Evolutionary conservation across 1,140 invertebrate genomes (phyloP).

Genomic region (Bombus vancouverensis): DNA sequence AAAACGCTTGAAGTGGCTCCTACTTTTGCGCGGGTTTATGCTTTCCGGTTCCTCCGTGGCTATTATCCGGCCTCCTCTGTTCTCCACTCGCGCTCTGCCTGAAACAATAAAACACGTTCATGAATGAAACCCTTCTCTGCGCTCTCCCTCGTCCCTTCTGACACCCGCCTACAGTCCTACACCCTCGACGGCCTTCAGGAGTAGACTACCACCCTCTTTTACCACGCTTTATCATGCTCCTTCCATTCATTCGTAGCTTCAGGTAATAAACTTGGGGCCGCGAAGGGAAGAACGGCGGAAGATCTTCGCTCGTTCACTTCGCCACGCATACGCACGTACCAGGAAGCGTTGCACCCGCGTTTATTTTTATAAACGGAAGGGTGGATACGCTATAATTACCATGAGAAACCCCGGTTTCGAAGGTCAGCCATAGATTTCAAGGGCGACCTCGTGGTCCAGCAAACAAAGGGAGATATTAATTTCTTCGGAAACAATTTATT

Average conservation of each 20-base stretch:
- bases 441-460: neutral
- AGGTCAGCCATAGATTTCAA: constrained; percentile 37
- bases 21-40: constrained; percentile 76
- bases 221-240: constrained; percentile 72
- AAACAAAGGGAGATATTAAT: neutral
- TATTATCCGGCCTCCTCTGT: constrained; percentile 75
- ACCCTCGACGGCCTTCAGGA: constrained; percentile 56
- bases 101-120: constrained; percentile 79
- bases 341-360: constrained; percentile 43
- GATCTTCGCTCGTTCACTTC: constrained; percentile 63
- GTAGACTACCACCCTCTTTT: constrained; percentile 68
- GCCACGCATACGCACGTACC: constrained; percentile 20
- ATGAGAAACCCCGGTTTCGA: constrained; percentile 6
- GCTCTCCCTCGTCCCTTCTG: constrained; percentile 38
- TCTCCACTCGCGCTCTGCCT: constrained; percentile 69
- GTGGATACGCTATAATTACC: constrained; percentile 53
- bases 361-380: constrained; percentile 57
- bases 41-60: constrained; percentile 77
- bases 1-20: constrained; percentile 70
- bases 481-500: neutral
- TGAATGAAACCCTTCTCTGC: constrained; percentile 75
- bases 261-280: constrained; percentile 68
- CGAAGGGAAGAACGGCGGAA: constrained; percentile 43
- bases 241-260: constrained; percentile 72
- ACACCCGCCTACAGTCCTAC: constrained; percentile 51